These are phyloP conservation scores for Aricia agestis DNA, from an alignment of 1,140 invertebrate species.

Conservation along the genomic window DNA sequence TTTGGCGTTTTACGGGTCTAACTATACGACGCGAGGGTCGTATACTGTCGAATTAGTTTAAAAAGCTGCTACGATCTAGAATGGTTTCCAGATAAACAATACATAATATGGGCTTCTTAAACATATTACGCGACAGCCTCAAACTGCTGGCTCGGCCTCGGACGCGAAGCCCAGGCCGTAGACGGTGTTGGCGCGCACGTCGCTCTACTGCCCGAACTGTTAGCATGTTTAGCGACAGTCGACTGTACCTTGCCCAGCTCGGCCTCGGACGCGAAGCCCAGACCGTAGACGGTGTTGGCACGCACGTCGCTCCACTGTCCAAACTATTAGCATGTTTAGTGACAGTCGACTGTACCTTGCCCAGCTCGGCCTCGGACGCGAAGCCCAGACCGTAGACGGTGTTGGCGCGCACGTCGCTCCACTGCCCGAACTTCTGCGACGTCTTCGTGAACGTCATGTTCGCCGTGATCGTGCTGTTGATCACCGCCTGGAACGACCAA, in stretches of 20 bases:
- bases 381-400: slow-evolving; percentile 98
- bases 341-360: slow-evolving; percentile 81
- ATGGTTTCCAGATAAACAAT: background rate
- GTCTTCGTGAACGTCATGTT: slow-evolving; percentile 99
- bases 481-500: slow-evolving; percentile 85
- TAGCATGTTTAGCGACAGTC: slow-evolving; percentile 18
- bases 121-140: too few relatives aligned
- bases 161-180: slow-evolving; percentile 98
- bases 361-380: slow-evolving; percentile 94
- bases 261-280: slow-evolving; percentile 96
- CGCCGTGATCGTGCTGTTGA: slow-evolving; percentile 98
- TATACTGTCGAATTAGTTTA: background rate
- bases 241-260: slow-evolving; percentile 91
- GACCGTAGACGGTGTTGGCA: slow-evolving; percentile 95
- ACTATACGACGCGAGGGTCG: background rate
- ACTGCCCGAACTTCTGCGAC: slow-evolving; percentile 99
- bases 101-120: background rate
- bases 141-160: slow-evolving; percentile 84
- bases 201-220: too few relatives aligned
- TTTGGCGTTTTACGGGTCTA: background rate
- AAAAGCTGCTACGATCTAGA: background rate
- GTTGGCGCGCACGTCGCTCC: slow-evolving; percentile 97
- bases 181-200: slow-evolving; percentile 81
- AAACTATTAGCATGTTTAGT: too few relatives aligned
- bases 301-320: too few relatives aligned